Conservation (phyloP, 2,888 invertebrate species). For the Lasioglossum leucozonium region DNA sequence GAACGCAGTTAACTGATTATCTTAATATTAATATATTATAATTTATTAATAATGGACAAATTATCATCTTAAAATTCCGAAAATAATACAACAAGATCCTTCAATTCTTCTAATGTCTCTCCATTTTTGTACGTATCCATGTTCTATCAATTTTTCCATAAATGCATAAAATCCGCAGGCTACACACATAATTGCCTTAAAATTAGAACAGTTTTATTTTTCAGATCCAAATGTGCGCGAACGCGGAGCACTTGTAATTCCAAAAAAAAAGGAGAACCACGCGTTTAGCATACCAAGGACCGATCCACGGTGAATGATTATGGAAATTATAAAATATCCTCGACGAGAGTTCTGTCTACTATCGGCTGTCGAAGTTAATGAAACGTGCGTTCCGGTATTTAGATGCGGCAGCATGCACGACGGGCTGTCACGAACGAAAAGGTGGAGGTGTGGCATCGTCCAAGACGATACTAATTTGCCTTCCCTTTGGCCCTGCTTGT, state of each 20-base stretch:
- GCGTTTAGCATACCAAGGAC: background rate
- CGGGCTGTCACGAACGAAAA: conserved; percentile 58
- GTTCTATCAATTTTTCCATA: no score
- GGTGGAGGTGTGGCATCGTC: conserved; percentile 65
- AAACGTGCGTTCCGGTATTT: conserved; percentile 83
- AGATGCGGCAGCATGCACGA: conserved; percentile 77
- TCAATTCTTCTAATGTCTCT: no score
- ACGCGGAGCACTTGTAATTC: background rate
- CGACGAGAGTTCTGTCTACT: conserved; percentile 58
- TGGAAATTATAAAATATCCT: conserved; percentile 34
- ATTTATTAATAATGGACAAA: no score
- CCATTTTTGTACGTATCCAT: no score
- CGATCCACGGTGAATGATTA: background rate
- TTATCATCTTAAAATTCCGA: no score
- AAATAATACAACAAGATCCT: no score
- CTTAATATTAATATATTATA: no score
- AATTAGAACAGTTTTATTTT: no score
- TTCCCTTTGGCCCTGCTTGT: conserved; percentile 41
- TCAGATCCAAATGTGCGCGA: background rate
- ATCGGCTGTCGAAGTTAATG: conserved; percentile 79
- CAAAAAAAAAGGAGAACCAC: background rate
- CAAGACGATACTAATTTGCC: conserved; percentile 67
- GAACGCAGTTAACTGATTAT: no score
- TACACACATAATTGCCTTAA: no score
- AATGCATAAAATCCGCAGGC: no score